Base-by-base conservation (phyloP, 2,888 invertebrate species). In the Hemicrepidius hirtus region DNA sequence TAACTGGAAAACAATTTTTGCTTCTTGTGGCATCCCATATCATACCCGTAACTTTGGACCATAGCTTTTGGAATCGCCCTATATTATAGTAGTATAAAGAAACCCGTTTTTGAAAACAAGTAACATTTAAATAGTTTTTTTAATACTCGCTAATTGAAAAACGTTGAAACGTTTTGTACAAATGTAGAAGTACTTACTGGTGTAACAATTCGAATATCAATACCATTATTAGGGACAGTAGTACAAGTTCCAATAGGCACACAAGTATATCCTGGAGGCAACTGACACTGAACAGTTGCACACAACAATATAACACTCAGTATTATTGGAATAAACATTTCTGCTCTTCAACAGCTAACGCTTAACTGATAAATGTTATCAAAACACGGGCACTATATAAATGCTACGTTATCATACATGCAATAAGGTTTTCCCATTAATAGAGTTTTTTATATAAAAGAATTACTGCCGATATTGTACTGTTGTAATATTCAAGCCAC, bases 151-250 rank as follows among this genome's bases (percentile, higher is more conserved):
- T n/a, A n/a, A n/a, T n/a, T n/a, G n/a, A n/a, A n/a, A n/a, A n/a
- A n/a, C n/a, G n/a, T n/a, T n/a, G n/a, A n/a, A n/a, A n/a, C n/a
- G n/a, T n/a, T n/a, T n/a, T n/a, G n/a, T n/a, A n/a, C n/a, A n/a
- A n/a, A n/a, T n/a, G n/a, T n/a, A n/a, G n/a, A n/a, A n/a, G 24
- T 55, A 70, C 67, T 70, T 73, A 63, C 75, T 44, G 84, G 84
- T 28, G 81, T 81, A 1, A 84, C 82, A 50, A 84, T 84, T 73
- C 84, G 76, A 1, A 83, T 82, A 75, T 85, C 81, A n/a, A 84
- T 84, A 16, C 77, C 78, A n/a, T 70, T 75, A 68, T 73, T 73
- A n/a, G 79, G 77, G 21, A 78, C 76, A n/a, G 73, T 12, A 13
- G 74, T 37, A 68, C 84, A 85, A 46, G 80, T 82, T 53, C 83